A percentile compares a stretch with the other conserved stretches of the same genome.
phyloP scores from a whole-genome alignment of 2,797 vertebrate species.

The Sebastes variabilis region DNA sequence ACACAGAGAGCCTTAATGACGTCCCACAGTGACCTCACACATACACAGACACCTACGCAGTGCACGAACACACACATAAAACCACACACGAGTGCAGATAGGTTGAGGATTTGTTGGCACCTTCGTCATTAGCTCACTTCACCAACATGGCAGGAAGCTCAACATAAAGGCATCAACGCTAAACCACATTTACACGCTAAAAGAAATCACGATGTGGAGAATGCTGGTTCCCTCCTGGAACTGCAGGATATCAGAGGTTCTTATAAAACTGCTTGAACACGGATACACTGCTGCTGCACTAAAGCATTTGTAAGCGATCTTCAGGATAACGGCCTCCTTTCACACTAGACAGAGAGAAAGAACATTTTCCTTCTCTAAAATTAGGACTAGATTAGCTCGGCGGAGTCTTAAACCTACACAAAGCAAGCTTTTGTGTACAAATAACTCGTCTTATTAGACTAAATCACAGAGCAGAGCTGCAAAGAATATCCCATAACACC shows the following conservation, averaged over 20 bases:
- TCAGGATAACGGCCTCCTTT: neutral
- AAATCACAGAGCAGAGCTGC: conserved; percentile 4
- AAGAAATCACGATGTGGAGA: neutral
- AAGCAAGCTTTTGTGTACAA: neutral
- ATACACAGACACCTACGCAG: neutral
- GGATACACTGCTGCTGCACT: neutral
- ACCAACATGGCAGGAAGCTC: conserved; percentile 1
- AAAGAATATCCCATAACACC: neutral
- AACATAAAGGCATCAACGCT: neutral
- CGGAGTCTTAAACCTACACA: neutral
- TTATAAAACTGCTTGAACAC: neutral
- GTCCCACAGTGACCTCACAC: conserved; percentile 46
- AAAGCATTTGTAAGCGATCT: neutral
- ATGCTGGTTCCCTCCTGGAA: neutral
- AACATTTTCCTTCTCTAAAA: conserved; percentile 4
- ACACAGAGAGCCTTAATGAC: conserved; percentile 55
- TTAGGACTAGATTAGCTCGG: neutral
- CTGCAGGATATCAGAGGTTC: neutral
- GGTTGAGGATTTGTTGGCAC: conserved; percentile 14
- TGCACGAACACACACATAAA: neutral
- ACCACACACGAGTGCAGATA: neutral
- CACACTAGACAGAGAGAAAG: neutral
- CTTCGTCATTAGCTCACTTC: conserved; percentile 40
- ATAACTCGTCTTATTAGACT: neutral
- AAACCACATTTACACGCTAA: neutral